A percentile compares a stretch with the other conserved stretches of the same genome.
These are phyloP conservation scores for Psittacula cyanocephala DNA, from an alignment of 2,113 vertebrate species.

Conservation along the genomic window DNA sequence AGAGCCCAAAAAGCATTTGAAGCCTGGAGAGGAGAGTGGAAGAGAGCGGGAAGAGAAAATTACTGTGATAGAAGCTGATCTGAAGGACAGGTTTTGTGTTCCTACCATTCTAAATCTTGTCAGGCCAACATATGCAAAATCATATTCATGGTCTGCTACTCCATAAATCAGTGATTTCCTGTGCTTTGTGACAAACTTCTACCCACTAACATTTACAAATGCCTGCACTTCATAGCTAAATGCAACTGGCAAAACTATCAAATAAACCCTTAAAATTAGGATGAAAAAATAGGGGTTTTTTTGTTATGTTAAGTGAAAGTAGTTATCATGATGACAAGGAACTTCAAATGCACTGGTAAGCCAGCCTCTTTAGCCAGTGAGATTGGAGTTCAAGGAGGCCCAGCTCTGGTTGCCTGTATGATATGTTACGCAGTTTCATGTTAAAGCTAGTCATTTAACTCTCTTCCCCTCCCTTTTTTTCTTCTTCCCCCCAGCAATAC, in stretches of 20 bases:
- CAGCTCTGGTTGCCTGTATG: neutral
- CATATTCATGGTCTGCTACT: neutral
- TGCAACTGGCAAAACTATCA: neutral
- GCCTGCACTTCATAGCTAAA: neutral
- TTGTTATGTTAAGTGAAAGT: neutral
- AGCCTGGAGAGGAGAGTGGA: neutral
- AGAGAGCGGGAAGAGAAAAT: neutral
- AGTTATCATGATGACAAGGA: neutral
- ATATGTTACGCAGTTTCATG: neutral
- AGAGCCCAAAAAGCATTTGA: neutral
- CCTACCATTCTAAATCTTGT: neutral
- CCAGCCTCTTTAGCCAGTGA: neutral
- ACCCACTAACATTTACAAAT: neutral
- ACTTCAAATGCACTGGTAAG: neutral
- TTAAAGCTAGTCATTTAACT: conserved; percentile 7
- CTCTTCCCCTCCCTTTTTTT: neutral
- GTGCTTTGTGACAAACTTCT: neutral
- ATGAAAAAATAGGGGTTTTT: neutral
- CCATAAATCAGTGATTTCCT: neutral
- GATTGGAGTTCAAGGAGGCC: neutral
- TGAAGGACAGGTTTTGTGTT: neutral
- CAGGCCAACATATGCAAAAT: neutral
- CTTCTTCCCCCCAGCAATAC: conserved; percentile 64
- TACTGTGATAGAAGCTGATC: neutral
- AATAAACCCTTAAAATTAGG: neutral